Conservation (phyloP, 2,797 vertebrate genomes). For the Lepilemur septentrionalis region DNA sequence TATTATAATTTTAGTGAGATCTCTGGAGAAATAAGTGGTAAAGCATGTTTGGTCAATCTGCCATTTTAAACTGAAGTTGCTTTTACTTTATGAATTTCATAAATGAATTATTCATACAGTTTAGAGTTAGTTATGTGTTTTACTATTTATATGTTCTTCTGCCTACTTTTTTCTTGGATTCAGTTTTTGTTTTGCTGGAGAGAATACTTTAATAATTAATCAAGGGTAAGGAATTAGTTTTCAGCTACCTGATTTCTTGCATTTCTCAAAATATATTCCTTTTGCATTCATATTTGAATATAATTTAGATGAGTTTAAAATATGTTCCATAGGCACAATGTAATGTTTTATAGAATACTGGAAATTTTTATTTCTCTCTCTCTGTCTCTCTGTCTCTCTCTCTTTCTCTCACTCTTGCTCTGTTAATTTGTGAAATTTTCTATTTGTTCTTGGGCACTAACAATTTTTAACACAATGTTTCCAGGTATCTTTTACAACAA, state of each 20-base stretch:
- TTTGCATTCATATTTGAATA: conserved; percentile 13
- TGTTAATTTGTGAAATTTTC: not conserved
- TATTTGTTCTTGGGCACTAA: not conserved
- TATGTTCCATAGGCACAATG: not conserved
- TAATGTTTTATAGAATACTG: not conserved
- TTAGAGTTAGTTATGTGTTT: conserved; percentile 2
- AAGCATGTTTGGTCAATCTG: not conserved
- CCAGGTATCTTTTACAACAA: not conserved
- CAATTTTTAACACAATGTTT: not conserved
- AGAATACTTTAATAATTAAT: conserved; percentile 44
- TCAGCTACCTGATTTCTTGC: not conserved
- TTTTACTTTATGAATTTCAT: conserved; percentile 31
- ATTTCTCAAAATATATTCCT: not conserved
- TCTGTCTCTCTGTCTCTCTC: too few relatives aligned
- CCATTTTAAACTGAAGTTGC: conserved; percentile 36
- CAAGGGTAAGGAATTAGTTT: not conserved
- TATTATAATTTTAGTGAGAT: not conserved
- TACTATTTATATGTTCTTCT: not conserved
- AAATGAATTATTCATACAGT: not conserved
- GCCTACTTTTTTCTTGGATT: not conserved
- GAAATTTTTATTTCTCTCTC: not conserved
- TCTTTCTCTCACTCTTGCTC: not conserved
- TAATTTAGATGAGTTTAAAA: not conserved
- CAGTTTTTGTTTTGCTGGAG: not conserved
- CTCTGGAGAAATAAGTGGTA: not conserved